phyloP scores from a whole-genome alignment of 1,140 invertebrate species.

The Lasioglossum baleicum region DNA sequence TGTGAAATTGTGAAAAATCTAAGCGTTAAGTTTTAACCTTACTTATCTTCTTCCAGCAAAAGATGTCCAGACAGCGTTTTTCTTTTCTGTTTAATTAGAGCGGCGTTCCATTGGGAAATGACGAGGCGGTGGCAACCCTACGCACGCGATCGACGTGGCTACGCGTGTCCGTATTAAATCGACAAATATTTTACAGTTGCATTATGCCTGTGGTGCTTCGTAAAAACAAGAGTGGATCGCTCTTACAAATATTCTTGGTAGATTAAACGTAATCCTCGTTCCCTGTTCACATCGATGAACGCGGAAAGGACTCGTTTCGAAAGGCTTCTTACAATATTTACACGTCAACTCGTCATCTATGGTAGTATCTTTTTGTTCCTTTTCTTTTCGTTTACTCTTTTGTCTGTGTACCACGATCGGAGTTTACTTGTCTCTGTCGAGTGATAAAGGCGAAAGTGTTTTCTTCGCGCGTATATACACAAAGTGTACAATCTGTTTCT shows the following conservation, averaged over 20 bases:
- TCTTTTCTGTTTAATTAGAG: neutral
- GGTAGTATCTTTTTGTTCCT: conserved; percentile 31
- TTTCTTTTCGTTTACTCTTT: neutral
- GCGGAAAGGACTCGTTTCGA: conserved; percentile 27
- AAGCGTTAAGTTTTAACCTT: neutral
- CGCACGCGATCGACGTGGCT: neutral
- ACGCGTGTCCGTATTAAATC: neutral
- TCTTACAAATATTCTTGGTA: conserved; percentile 2
- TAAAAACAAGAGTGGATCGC: conserved; percentile 14
- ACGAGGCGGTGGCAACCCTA: neutral
- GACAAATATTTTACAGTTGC: conserved; percentile 12
- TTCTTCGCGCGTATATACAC: conserved; percentile 57
- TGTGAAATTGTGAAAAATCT: neutral
- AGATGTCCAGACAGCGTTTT: neutral
- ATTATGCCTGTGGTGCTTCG: conserved; percentile 5
- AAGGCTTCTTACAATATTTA: conserved; percentile 73
- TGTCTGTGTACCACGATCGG: conserved; percentile 31
- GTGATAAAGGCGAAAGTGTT: conserved; percentile 45
- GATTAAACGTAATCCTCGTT: neutral
- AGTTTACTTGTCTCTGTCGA: conserved; percentile 33
- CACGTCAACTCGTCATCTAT: conserved; percentile 52
- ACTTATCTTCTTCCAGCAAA: neutral
- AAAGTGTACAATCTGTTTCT: conserved; percentile 22
- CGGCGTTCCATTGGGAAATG: neutral
- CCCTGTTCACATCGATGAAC: neutral